phyloP scores from a whole-genome alignment of 2,113 vertebrate genomes.

The Hyperoodon ampullatus region DNA sequence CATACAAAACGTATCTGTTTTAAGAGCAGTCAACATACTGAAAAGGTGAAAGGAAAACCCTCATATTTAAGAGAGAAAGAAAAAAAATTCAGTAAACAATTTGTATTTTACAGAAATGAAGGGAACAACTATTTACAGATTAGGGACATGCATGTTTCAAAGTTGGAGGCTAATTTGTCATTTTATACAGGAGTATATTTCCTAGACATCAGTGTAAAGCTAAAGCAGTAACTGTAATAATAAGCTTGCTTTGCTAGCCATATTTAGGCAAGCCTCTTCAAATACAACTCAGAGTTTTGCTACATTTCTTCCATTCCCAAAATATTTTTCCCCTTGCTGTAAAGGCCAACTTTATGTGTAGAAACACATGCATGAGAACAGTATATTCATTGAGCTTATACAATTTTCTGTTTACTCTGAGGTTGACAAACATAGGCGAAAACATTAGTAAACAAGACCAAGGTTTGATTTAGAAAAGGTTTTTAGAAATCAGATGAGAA shows the following conservation, averaged over 20 bases:
- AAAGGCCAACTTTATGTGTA: neutral
- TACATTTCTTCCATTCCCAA: neutral
- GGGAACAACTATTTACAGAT: constrained; percentile 46
- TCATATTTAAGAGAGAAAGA: constrained; percentile 31
- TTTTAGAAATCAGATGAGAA: neutral
- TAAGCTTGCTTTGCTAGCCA: neutral
- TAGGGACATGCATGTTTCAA: neutral
- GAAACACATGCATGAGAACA: neutral
- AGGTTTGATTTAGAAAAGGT: constrained; percentile 27
- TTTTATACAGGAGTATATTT: neutral
- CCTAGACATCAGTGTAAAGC: neutral
- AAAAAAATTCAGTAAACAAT: constrained; percentile 11
- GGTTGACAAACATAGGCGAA: neutral
- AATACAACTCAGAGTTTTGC: neutral
- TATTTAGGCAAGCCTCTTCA: neutral
- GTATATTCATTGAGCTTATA: neutral
- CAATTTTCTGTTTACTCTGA: constrained; percentile 9
- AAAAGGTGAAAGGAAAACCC: constrained; percentile 42
- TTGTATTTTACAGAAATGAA: constrained; percentile 30
- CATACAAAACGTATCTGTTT: neutral
- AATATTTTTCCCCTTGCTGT: neutral
- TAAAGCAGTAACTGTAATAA: neutral
- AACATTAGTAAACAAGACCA: constrained; percentile 17
- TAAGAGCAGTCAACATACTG: neutral
- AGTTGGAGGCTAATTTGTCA: neutral